Evolutionary conservation across 2,888 invertebrate genomes (phyloP).

Genomic region (Cheilosia pagana): DNA sequence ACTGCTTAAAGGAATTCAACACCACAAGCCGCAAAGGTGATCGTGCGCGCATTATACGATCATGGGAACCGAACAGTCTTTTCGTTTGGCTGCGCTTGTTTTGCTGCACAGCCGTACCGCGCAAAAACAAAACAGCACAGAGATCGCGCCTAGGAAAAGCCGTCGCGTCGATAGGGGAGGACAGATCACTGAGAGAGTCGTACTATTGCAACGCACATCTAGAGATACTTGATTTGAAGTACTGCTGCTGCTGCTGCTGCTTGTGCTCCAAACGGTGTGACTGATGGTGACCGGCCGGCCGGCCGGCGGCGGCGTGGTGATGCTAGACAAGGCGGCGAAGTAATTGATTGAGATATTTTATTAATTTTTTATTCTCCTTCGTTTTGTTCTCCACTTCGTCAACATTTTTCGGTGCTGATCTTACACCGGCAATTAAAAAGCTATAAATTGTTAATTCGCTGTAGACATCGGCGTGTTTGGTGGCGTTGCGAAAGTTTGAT

Average conservation of each 20-base stretch:
- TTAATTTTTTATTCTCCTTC: slow-evolving; percentile 10
- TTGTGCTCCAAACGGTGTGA: slow-evolving; percentile 13
- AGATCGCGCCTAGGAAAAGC: neutral
- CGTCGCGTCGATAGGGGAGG: neutral
- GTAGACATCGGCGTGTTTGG: neutral
- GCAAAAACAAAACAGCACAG: slow-evolving; percentile 7
- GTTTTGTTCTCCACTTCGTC: slow-evolving; percentile 14
- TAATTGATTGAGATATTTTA: slow-evolving; percentile 77
- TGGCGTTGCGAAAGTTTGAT: neutral
- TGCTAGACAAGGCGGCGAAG: slow-evolving; percentile 68
- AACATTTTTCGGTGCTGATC: slow-evolving; percentile 22
- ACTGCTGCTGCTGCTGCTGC: slow-evolving; percentile 25
- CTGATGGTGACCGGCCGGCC: neutral
- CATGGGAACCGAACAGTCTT: slow-evolving; percentile 65
- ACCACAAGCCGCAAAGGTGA: slow-evolving; percentile 43
- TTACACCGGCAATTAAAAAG: slow-evolving; percentile 58
- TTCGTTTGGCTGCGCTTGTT: slow-evolving; percentile 41
- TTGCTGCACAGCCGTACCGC: slow-evolving; percentile 12
- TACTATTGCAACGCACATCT: slow-evolving; percentile 49
- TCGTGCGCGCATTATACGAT: slow-evolving; percentile 63
- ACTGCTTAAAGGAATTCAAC: slow-evolving; percentile 59
- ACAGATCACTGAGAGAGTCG: slow-evolving; percentile 13
- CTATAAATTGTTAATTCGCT: slow-evolving; percentile 56
- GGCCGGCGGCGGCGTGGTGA: no score
- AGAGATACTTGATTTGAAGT: slow-evolving; percentile 46